phyloP scores from a whole-genome alignment of 2,113 vertebrate species.

The Pseudois nayaur region DNA sequence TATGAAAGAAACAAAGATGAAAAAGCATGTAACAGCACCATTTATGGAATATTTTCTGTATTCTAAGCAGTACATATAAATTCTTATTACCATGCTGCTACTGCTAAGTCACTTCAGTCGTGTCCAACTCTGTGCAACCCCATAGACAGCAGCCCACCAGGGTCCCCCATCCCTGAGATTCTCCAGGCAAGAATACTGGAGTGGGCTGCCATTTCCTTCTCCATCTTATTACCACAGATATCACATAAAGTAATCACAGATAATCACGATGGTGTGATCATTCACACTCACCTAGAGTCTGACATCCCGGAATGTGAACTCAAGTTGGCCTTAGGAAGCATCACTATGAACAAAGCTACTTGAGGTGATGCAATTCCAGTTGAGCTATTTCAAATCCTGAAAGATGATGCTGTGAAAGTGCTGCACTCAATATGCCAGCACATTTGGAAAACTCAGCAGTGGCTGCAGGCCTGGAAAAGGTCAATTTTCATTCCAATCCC shows the following conservation, averaged over 20 bases:
- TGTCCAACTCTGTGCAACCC: no score
- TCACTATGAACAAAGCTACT: neutral
- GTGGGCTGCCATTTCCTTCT: no score
- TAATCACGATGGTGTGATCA: neutral
- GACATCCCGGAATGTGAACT: neutral
- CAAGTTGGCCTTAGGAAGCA: neutral
- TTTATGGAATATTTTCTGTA: constrained; percentile 1
- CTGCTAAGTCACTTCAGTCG: no score
- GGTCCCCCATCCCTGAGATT: no score
- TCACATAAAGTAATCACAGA: neutral
- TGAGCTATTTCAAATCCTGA: neutral
- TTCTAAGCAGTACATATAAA: neutral
- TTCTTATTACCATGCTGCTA: neutral
- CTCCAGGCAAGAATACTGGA: no score
- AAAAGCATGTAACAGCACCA: neutral
- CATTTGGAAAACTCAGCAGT: fast-evolving
- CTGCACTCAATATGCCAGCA: neutral
- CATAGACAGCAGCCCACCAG: no score
- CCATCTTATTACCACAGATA: neutral
- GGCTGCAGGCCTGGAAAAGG: neutral
- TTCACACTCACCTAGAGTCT: neutral
- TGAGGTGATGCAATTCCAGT: neutral
- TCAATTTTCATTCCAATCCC: neutral
- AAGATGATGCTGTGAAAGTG: neutral
- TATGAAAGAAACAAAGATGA: neutral